Evolutionary conservation across 2,888 invertebrate genomes (phyloP), one percentile per base, ranked within the genome.

Genomic region (Nematopogon swammerdamellus): DNA sequence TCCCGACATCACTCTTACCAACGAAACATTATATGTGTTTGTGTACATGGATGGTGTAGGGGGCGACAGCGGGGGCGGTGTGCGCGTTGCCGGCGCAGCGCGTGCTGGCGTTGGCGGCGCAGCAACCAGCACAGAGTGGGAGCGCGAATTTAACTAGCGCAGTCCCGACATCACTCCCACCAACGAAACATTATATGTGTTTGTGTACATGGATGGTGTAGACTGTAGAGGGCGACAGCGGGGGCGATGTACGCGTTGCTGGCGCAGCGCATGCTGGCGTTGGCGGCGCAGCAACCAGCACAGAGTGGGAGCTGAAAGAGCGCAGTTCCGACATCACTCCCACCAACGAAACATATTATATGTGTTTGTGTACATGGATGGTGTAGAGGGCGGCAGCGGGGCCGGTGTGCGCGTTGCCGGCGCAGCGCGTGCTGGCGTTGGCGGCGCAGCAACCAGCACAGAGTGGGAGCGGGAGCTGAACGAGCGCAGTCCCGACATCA

Each of bases 1-100:
- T 67, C 79, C 73, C 58, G 79, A 80, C 61, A 61, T 73, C 72
- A 80, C 80, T 43, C 80, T 79, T 59, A 80, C 79, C 76, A 80
- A 80, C 77, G 79, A 79, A 61, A 17, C 8, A n/a, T n/a, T n/a
- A n/a, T n/a, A n/a, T n/a, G n/a, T n/a, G n/a, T n/a, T n/a, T n/a
- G n/a, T n/a, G n/a, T n/a, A n/a, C n/a, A n/a, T n/a, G n/a, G n/a
- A n/a, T n/a, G n/a, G n/a, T 72, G 73, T 69, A 74, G 76, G 67
- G 71, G 68, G 61, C 73, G 73, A 61, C 70, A 71, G 6, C 43
- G 43, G 16, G 43, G 43, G 4, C 43, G 43, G 36, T 14, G 36
- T 4, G 36, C 36, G 36, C 11, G 8, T 4, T 66, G 68, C 49
- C 70, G 73, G 68, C 61, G 69, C 55, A 70, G 70, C 54, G 60